These are phyloP conservation scores for Heliconius aoede DNA, from an alignment of 2,888 invertebrate species.

Conservation along the genomic window DNA sequence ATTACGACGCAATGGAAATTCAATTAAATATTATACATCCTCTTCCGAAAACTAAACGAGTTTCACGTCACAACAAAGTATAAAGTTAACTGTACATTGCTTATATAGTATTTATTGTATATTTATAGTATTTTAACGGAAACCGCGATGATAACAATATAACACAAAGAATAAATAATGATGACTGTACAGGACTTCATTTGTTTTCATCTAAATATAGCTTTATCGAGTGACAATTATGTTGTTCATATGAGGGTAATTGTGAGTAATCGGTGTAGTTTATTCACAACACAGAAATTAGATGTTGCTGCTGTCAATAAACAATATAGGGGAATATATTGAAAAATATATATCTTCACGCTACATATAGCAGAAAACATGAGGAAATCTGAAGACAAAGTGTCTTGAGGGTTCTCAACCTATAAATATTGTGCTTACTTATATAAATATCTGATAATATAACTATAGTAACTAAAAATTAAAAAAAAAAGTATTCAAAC, in stretches of 20 bases:
- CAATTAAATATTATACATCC: neutral
- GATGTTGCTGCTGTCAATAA: neutral
- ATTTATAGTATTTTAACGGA: slow-evolving; percentile 25
- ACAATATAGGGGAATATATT: neutral
- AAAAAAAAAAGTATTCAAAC: neutral
- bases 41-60: slow-evolving; percentile 4
- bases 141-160: slow-evolving; percentile 27
- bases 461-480: neutral
- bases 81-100: slow-evolving; percentile 1
- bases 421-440: neutral
- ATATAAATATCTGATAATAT: neutral
- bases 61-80: neutral
- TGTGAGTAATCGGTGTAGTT: slow-evolving; percentile 16
- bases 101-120: slow-evolving; percentile 7
- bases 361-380: neutral
- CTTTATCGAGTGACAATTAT: slow-evolving; percentile 18
- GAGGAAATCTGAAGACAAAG: too few relatives aligned
- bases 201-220: slow-evolving; percentile 35
- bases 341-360: neutral
- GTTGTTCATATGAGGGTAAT: neutral
- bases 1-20: neutral
- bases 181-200: slow-evolving; percentile 19
- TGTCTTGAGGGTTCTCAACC: too few relatives aligned
- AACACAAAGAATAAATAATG: slow-evolving; percentile 21
- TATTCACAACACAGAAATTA: neutral